A percentile compares a stretch with the other conserved stretches of the same genome.
Evolutionary conservation across 1,140 invertebrate species (phyloP).

Genomic region (Dinothrombium tinctorium): DNA sequence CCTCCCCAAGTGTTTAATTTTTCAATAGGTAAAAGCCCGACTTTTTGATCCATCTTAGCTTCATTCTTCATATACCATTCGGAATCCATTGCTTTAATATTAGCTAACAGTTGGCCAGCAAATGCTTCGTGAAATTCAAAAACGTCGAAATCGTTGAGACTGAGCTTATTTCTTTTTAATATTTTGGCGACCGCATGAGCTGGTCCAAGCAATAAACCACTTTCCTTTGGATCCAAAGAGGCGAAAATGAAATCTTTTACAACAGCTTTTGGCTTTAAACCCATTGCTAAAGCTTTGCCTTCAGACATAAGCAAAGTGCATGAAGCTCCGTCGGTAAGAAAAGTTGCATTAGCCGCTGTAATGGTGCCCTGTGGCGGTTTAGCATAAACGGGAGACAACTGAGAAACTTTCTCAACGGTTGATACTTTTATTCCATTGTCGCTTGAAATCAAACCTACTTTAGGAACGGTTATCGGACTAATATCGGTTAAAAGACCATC

Average conservation of each 20-base stretch:
- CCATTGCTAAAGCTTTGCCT: slow-evolving; percentile 28
- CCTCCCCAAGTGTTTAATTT: slow-evolving; percentile 97
- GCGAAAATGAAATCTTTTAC: slow-evolving; percentile 53
- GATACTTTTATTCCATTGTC: slow-evolving; percentile 93
- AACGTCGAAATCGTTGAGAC: slow-evolving; percentile 73
- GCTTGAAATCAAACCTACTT: slow-evolving; percentile 38
- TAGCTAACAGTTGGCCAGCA: slow-evolving; percentile 90
- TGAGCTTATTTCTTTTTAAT: slow-evolving; percentile 56
- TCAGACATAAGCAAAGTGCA: slow-evolving; percentile 78
- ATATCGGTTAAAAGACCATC: slow-evolving; percentile 72
- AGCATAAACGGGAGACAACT: slow-evolving; percentile 84
- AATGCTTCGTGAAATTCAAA: slow-evolving; percentile 99
- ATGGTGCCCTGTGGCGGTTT: slow-evolving; percentile 94
- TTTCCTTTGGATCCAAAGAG: slow-evolving; percentile 88
- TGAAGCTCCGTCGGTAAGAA: slow-evolving; percentile 88
- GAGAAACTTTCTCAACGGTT: slow-evolving; percentile 57
- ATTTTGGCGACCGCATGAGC: slow-evolving; percentile 77
- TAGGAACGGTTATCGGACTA: slow-evolving; percentile 45
- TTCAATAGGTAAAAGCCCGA: slow-evolving; percentile 58
- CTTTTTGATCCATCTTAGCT: slow-evolving; percentile 49
- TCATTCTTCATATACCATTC: slow-evolving; percentile 83
- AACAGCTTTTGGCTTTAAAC: slow-evolving; percentile 32
- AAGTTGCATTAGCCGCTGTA: slow-evolving; percentile 88
- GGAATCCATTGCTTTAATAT: slow-evolving; percentile 89
- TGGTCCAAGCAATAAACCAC: too few relatives aligned